phyloP scores from a whole-genome alignment of 2,797 vertebrate species.

The Tenualosa ilisha region DNA sequence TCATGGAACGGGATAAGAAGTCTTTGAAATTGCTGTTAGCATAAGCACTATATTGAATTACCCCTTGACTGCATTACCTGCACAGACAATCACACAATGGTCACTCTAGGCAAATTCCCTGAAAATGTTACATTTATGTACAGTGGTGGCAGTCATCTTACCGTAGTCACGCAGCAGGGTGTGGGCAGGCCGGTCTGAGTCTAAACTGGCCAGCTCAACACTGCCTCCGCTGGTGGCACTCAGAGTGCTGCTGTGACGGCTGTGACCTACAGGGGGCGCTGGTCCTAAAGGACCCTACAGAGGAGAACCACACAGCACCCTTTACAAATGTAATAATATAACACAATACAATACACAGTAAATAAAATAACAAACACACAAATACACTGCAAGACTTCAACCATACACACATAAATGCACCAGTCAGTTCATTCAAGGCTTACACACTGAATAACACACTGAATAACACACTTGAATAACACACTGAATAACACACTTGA shows the following conservation, averaged over 20 bases:
- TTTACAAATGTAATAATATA: not conserved
- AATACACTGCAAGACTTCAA: not conserved
- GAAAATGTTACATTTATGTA: too few relatives aligned
- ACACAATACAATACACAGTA: not conserved
- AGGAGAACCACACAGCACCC: conserved; percentile 37
- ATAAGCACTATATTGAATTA: too few relatives aligned
- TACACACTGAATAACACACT: not conserved
- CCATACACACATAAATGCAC: too few relatives aligned
- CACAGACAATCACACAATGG: too few relatives aligned
- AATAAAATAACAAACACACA: not conserved
- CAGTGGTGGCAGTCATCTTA: conserved; percentile 53
- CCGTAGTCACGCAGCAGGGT: conserved; percentile 92
- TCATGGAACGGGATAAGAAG: too few relatives aligned
- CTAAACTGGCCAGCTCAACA: conserved; percentile 87
- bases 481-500: not conserved
- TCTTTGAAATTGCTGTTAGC: too few relatives aligned
- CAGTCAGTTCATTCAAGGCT: too few relatives aligned
- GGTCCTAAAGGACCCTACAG: conserved; percentile 66
- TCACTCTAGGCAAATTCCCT: too few relatives aligned
- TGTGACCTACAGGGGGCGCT: conserved; percentile 74
- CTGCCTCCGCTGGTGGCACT: conserved; percentile 90
- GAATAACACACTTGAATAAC: not conserved
- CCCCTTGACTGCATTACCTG: too few relatives aligned
- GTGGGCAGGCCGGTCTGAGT: conserved; percentile 88
- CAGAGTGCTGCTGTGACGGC: conserved; percentile 90